Evolutionary conservation across 2,797 vertebrate genomes (phyloP), one percentile per base, ranked within the genome.

Genomic region (Xenentodon cancila): DNA sequence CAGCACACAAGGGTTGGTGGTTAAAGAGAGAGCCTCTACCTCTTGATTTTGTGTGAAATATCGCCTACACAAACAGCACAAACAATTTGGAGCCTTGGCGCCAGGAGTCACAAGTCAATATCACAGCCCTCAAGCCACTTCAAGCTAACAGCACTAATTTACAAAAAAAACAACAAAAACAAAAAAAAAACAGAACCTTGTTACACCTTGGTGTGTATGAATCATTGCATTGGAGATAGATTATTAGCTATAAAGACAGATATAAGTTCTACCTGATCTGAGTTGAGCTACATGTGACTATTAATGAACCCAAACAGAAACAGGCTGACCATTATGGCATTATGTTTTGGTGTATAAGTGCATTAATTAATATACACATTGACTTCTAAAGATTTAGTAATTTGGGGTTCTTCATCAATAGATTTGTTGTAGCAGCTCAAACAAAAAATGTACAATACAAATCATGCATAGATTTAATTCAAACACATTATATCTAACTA

Each of bases 41-140:
- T 71, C 82, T 77, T 69, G 77, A 84, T 88, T 86, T 81, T 87
- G 71, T 68, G 42, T 17, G 53, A 79, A 81, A 87, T 81, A 79
- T 76, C 70, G 69, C 54, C 53, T 63, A 60, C 71, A 69, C 56
- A 75, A 60, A 81, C 71, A 68, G 58, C 70, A 67, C 54, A 75
- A 59, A 81, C 71, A 68, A 69, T 82, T 84, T 81, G 68, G 64
- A 11, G 50, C 64, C 18, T 45, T 6, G 25, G 50, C 73, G 71
- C 53, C 34, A 51, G n/a, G 13, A 82, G 51, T 81, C 64, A 32
- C 58, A 60, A 55, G 68, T 77, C 75, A 70, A 75, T 80, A 70
- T 73, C 43, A 79, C 66, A 80, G 59, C 45, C 52, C 45, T 60
- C 49, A 22, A 44, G 67, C 34, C 18, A 34, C 70, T 75, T 79